Evolutionary conservation across 2,113 vertebrate genomes (phyloP).

Genomic region (Falco punctatus): DNA sequence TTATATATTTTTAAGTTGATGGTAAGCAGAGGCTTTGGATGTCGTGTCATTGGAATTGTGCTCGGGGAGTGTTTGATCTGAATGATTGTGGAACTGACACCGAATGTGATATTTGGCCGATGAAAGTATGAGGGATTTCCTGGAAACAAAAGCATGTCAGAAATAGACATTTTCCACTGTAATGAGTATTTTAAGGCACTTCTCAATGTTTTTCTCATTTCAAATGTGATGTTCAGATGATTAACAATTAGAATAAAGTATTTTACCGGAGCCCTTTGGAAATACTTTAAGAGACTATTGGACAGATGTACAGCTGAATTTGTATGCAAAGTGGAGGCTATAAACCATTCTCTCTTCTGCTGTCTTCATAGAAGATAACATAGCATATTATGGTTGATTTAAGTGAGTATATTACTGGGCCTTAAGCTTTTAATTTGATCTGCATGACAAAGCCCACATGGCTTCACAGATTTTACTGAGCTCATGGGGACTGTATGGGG

Average conservation of each 20-base stretch:
- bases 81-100: neutral
- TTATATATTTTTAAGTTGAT: neutral
- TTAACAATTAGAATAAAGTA: neutral
- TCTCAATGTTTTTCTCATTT: conserved; percentile 3
- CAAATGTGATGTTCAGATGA: neutral
- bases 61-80: neutral
- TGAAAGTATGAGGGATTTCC: neutral
- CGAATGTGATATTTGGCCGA: neutral
- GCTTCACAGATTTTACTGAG: neutral
- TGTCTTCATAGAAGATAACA: neutral
- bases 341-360: conserved; percentile 31
- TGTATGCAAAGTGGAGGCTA: conserved; percentile 25
- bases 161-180: neutral
- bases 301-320: conserved; percentile 47
- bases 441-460: neutral
- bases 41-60: neutral
- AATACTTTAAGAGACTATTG: conserved; percentile 6
- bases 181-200: conserved; percentile 10
- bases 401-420: neutral
- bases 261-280: conserved; percentile 17
- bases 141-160: neutral
- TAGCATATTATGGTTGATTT: conserved; percentile 30
- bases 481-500: accelerated
- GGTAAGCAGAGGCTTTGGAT: neutral
- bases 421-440: conserved; percentile 22